These are phyloP conservation scores for Clamator glandarius DNA, from an alignment of 2,797 vertebrate genomes.

Conservation along the genomic window DNA sequence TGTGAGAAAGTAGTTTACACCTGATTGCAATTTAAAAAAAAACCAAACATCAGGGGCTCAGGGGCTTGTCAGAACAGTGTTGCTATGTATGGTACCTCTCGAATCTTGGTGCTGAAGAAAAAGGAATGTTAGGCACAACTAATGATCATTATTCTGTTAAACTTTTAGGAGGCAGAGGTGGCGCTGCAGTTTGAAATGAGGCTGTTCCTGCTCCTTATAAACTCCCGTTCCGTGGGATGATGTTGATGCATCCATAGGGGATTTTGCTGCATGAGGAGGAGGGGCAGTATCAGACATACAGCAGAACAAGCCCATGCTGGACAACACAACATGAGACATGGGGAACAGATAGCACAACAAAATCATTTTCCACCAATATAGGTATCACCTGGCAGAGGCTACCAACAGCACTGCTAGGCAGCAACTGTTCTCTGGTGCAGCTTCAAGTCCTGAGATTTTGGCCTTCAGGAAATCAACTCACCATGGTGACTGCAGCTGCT, in stretches of 20 bases:
- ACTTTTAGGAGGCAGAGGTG: not conserved
- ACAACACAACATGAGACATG: fast-evolving
- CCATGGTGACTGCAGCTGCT: not conserved
- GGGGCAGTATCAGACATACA: not conserved
- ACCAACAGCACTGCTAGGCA: not conserved
- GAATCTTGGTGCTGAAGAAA: not conserved
- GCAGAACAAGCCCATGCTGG: not conserved
- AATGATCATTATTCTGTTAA: fast-evolving
- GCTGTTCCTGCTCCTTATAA: not conserved
- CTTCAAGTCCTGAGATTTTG: not conserved
- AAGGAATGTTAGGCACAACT: fast-evolving
- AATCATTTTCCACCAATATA: not conserved
- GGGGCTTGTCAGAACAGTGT: not conserved
- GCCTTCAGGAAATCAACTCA: not conserved
- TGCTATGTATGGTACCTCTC: fast-evolving
- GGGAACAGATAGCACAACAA: not conserved
- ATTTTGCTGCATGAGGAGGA: not conserved
- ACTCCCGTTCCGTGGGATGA: not conserved
- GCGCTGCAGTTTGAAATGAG: not conserved
- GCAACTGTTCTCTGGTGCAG: not conserved
- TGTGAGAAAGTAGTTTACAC: not conserved
- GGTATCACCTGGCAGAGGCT: not conserved
- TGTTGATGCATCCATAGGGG: fast-evolving
- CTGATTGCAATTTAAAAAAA: not conserved
- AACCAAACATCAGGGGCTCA: no score